Percentiles rank a stretch among this genome's conserved stretches.
Conservation (phyloP, 1,140 invertebrate genomes). For the Sogatella furcifera region DNA sequence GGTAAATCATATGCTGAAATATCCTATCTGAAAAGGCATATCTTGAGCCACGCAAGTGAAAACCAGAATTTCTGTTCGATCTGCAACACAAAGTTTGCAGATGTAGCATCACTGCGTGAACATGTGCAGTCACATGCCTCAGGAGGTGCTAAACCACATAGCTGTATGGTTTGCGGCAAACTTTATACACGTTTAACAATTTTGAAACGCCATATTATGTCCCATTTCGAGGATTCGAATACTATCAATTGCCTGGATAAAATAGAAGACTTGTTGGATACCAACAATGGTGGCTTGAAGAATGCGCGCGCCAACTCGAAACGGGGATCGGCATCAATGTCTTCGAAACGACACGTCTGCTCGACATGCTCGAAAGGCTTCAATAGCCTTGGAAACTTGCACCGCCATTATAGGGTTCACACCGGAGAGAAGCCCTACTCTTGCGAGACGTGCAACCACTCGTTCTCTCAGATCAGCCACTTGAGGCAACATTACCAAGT, state of each 20-base stretch:
- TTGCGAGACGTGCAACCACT: background rate
- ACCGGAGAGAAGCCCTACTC: background rate
- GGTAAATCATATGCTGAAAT: conserved; percentile 1
- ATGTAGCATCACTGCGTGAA: background rate
- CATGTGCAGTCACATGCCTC: background rate
- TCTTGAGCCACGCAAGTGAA: background rate
- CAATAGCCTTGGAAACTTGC: background rate
- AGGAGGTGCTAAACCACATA: background rate
- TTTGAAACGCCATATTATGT: background rate
- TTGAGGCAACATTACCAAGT: background rate
- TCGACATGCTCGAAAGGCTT: background rate
- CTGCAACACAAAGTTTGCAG: background rate
- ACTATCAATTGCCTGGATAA: too few relatives aligned
- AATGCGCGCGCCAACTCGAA: too few relatives aligned
- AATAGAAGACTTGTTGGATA: too few relatives aligned
- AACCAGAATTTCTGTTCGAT: conserved; percentile 1
- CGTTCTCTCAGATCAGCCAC: background rate
- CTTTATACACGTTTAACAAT: background rate
- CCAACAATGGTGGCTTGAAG: too few relatives aligned
- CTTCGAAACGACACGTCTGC: background rate
- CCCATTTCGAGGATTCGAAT: background rate
- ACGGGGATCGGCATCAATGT: too few relatives aligned
- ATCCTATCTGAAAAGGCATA: background rate
- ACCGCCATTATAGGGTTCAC: background rate
- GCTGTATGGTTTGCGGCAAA: background rate